Evolutionary conservation across 2,888 invertebrate species (phyloP), one percentile per base, ranked within the genome.

Genomic region (Exephanes ischioxanthus): DNA sequence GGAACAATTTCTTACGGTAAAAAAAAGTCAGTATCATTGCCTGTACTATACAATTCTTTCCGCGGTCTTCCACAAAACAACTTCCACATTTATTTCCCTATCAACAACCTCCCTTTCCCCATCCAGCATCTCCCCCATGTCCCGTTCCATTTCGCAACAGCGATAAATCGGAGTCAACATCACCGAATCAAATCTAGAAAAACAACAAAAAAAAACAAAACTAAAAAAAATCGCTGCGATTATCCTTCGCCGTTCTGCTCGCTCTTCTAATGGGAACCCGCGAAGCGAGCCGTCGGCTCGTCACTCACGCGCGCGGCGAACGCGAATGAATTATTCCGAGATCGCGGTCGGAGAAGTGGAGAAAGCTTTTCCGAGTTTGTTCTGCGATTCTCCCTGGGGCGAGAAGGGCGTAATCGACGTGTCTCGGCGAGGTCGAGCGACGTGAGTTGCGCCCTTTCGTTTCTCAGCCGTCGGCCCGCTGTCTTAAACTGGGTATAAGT

Each of bases 251-350:
- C 30, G 61, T 76, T 71, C 58, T 58, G 71, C 72, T 70, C 45
- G 16, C 71, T 58, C 33, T 48, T 84, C 77, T 84, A 80, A 84
- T 84, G 58, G 84, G 80, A 80, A 80, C 71, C 66, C 33, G 76
- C 58, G 45, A 70, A 75, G 70, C 53, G 78, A 71, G 76, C 85
- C 76, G 83, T 83, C 85, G 85, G 79, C 80, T 85, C 85, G 85
- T 85, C 85, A 85, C 83, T 85, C 85, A 79, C 83, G 72, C 85
- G 71, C 68, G 63, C 78, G 81, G 80, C 67, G 83, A 73, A 77
- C 77, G 76, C 77, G 80, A 86, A 83, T 85, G 83, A 85, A 86
- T 86, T 86, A 86, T 86, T 83, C 77, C 73, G 73, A 67, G 80
- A 85, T 85, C 85, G 61, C 58, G 4, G 4, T 26, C 73, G 80